phyloP scores from a whole-genome alignment of 2,113 vertebrate species.

The Lichenostomus cassidix region DNA sequence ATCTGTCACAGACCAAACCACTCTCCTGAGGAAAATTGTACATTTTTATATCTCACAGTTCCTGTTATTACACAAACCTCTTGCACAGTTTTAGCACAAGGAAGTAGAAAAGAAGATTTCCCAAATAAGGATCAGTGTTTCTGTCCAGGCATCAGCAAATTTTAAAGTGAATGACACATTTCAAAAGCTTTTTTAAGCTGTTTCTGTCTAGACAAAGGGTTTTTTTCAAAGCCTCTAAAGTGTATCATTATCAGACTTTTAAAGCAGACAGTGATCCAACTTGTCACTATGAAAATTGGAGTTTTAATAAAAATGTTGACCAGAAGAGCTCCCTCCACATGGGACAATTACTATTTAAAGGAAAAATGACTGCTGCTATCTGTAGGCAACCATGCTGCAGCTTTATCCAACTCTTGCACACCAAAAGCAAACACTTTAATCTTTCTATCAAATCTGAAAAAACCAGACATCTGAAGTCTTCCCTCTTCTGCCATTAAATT shows the following conservation, averaged over 20 bases:
- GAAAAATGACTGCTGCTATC: not conserved
- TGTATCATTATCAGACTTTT: conserved; percentile 10
- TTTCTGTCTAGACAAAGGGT: conserved; percentile 52
- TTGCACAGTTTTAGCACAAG: not conserved
- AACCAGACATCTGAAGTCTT: not conserved
- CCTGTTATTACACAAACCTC: not conserved
- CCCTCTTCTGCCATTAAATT: conserved; percentile 22
- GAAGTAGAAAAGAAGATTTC: not conserved
- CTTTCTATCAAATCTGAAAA: conserved; percentile 13
- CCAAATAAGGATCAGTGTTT: not conserved
- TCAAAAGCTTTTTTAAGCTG: conserved; percentile 16
- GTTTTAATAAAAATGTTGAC: conserved; percentile 31
- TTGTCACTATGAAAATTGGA: conserved; percentile 16
- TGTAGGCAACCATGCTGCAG: not conserved
- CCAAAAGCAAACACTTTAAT: conserved; percentile 10
- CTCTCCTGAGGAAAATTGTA: not conserved
- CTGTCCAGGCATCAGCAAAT: not conserved
- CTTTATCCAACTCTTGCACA: not conserved
- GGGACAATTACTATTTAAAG: not conserved
- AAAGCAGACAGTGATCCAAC: conserved; percentile 7
- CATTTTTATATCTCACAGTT: not conserved
- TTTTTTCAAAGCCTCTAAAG: conserved; percentile 26
- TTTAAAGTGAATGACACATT: not conserved
- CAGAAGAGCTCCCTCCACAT: not conserved
- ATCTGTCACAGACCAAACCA: not conserved